phyloP scores from a whole-genome alignment of 2,797 vertebrate genomes.

The Melanotaenia trifasciata region DNA sequence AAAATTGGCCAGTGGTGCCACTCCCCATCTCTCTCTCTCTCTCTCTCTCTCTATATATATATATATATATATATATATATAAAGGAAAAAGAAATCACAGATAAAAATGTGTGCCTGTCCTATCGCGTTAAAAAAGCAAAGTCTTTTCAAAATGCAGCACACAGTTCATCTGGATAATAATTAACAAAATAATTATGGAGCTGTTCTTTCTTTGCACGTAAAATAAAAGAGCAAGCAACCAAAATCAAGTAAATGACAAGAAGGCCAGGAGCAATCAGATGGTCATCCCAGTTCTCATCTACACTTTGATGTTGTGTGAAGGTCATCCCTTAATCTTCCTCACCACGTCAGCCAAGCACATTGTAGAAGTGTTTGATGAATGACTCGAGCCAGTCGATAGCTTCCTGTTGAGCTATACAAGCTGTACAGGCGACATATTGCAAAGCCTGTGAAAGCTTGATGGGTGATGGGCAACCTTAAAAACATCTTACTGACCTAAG shows the following conservation, averaged over 20 bases:
- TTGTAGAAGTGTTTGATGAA: constrained; percentile 44
- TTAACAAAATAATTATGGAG: constrained; percentile 32
- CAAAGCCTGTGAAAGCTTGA: constrained; percentile 17
- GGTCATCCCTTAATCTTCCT: constrained; percentile 64
- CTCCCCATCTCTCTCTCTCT: neutral
- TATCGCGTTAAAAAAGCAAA: neutral
- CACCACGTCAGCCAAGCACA: constrained; percentile 23
- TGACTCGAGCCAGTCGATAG: constrained; percentile 48
- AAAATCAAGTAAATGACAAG: constrained; percentile 65
- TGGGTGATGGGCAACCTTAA: constrained; percentile 35
- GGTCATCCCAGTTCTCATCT: constrained; percentile 59
- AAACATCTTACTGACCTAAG: constrained; percentile 16
- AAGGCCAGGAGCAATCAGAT: constrained; percentile 66
- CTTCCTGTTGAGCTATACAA: constrained; percentile 43
- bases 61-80: no score
- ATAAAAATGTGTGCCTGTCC: neutral
- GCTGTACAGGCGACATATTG: constrained; percentile 20
- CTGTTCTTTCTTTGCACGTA: constrained; percentile 28
- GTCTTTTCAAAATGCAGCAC: constrained; percentile 10
- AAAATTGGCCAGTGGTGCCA: neutral
- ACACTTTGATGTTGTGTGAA: constrained; percentile 57
- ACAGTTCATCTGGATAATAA: constrained; percentile 21
- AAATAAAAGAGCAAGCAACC: constrained; percentile 53
- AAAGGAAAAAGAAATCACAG: neutral
- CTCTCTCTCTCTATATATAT: no score